phyloP scores from a whole-genome alignment of 2,113 vertebrate species.

The pig (Sus scrofa) region DNA sequence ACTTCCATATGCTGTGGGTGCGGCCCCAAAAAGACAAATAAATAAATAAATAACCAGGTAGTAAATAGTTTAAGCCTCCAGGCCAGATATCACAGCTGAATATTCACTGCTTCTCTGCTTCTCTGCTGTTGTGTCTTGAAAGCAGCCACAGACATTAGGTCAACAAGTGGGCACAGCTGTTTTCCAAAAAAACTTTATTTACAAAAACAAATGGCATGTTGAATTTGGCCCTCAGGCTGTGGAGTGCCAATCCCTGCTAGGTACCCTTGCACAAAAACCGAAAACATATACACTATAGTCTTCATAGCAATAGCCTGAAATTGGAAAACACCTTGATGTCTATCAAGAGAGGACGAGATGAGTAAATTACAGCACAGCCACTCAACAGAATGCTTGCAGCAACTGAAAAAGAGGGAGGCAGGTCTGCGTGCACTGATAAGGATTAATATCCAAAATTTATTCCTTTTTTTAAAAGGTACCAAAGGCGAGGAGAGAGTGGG shows the following conservation, averaged over 20 bases:
- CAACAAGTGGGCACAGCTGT: neutral
- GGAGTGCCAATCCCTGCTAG: neutral
- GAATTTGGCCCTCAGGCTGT: neutral
- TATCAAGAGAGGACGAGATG: neutral
- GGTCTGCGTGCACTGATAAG: neutral
- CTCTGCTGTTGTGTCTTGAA: neutral
- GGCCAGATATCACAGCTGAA: neutral
- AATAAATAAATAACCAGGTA: neutral
- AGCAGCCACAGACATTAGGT: neutral
- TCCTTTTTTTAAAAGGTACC: too few species aligned
- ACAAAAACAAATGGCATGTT: neutral
- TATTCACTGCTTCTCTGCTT: too few species aligned
- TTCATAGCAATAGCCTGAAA: neutral
- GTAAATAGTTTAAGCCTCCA: neutral
- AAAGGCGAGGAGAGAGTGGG: too few species aligned
- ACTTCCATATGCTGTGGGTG: too few species aligned
- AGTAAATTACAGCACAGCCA: neutral
- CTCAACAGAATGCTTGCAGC: neutral
- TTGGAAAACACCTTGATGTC: neutral
- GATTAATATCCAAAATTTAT: conserved; percentile 3
- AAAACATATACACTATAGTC: neutral
- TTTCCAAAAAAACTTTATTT: conserved; percentile 33
- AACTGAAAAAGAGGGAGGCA: neutral
- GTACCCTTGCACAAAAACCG: neutral
- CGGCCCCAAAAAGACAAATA: too few species aligned